Base-by-base conservation (phyloP, 1,140 invertebrate species). In the Caerostris darwini region DNA sequence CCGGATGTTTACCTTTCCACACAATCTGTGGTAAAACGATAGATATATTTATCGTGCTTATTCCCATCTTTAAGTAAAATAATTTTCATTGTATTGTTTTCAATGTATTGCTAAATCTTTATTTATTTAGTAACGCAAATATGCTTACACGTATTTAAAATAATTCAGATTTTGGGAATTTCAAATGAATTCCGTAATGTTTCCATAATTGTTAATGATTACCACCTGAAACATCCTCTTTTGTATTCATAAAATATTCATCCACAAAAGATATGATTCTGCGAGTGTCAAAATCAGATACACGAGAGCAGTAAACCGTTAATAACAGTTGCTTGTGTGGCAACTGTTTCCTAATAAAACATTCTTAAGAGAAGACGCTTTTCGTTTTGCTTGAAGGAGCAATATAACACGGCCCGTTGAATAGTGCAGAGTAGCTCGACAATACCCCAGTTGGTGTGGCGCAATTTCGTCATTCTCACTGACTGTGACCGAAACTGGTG, bases 271-370 rank as follows among this genome's bases (percentile, higher is more conserved):
- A 77, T 50, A 3, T 53, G 71, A 50, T 50, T 12, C 5, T 12
- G 34, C 3, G 71, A 53, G 71, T 77, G 71, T 77, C 71, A 77
- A 50, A 77, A 77, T 77, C 71, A 77, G 71, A 77, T 77, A 77
- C 71, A 77, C 50, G 7, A 34, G 34, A 53, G 71, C 71, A 77
- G 71, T 77, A 77, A 77, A 77, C 71, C 71, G 71, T 77, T 77
- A 77, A 77, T 77, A 71, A 77, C 50, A 77, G 71, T 50, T 8
- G 34, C 71, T 71, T 77, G 71, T 77, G 71, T 77, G 34, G 71
- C 71, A 50, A 77, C 71, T 77, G 71, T 77, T 77, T 77, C 34
- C 71, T 77, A 77, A 77, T 77, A 77, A 77, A 77, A 77, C 71
- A 77, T 77, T 77, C 71, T 77, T 50, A 77, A 12, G 34, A 77